A percentile compares a stretch with the other conserved stretches of the same genome.
Conservation (phyloP, 2,888 invertebrate species). For the Halictus ligatus region DNA sequence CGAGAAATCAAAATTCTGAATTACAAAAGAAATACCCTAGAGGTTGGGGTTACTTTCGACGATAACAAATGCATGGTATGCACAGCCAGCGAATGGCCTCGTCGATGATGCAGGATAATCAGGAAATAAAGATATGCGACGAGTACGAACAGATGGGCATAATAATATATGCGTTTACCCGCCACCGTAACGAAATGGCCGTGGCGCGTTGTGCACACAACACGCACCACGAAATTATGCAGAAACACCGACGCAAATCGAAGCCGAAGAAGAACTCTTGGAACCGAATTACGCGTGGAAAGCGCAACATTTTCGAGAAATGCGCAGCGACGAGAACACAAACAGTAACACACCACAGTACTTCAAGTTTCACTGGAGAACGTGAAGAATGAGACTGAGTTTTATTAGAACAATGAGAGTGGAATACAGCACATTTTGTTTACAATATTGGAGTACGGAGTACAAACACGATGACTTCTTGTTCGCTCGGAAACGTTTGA, state of each 20-base stretch:
- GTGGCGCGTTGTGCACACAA: constrained; percentile 47
- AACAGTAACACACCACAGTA: constrained; percentile 3
- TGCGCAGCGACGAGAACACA: background rate
- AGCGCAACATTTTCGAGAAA: background rate
- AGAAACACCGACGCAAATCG: constrained; percentile 58
- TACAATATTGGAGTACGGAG: background rate
- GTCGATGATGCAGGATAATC: constrained; percentile 18
- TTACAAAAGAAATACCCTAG: constrained; percentile 15
- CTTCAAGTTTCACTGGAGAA: background rate
- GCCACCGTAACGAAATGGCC: constrained; percentile 53
- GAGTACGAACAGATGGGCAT: constrained; percentile 37
- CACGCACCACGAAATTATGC: constrained; percentile 41
- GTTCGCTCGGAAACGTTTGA: background rate
- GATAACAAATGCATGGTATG: constrained; percentile 32
- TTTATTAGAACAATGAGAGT: constrained; percentile 5
- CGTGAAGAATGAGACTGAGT: background rate
- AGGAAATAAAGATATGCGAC: constrained; percentile 32
- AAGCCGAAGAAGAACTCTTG: background rate
- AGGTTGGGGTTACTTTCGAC: constrained; percentile 13
- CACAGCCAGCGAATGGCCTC: constrained; percentile 29
- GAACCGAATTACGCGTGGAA: background rate
- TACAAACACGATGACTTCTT: constrained; percentile 4
- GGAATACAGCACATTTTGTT: background rate
- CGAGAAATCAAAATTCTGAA: constrained; percentile 6
- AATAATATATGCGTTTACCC: constrained; percentile 33